phyloP scores from a whole-genome alignment of 1,140 invertebrate species.

The Drosophila ananassae region DNA sequence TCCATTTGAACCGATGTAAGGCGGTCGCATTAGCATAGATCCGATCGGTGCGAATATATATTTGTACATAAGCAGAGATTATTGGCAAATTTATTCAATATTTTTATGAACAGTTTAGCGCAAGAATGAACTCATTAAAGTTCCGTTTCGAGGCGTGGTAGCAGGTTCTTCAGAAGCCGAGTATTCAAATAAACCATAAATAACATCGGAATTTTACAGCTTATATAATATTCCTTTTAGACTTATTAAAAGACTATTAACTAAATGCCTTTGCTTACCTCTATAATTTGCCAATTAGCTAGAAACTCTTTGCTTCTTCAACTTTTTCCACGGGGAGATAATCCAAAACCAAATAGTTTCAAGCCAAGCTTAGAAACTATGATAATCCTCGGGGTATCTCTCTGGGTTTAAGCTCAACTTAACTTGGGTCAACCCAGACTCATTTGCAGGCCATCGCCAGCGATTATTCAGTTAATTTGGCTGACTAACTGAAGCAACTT shows the following conservation, averaged over 20 bases:
- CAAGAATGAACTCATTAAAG: constrained; percentile 56
- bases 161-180: constrained; percentile 30
- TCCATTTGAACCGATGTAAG: constrained; percentile 29
- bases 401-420: background rate
- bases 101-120: constrained; percentile 46
- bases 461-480: constrained; percentile 46
- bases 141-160: constrained; percentile 50
- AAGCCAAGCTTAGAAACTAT: background rate
- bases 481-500: constrained; percentile 41
- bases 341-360: constrained; percentile 23
- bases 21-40: constrained; percentile 58
- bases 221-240: background rate
- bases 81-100: constrained; percentile 51
- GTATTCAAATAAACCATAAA: constrained; percentile 1
- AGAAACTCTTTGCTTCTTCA: background rate
- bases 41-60: constrained; percentile 16
- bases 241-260: background rate
- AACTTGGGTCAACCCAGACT: constrained; percentile 18
- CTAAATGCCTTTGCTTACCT: constrained; percentile 9
- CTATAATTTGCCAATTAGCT: constrained; percentile 3
- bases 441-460: constrained; percentile 19
- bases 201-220: constrained; percentile 10
- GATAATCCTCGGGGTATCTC: background rate
- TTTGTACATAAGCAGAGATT: constrained; percentile 10
- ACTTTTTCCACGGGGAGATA: constrained; percentile 4